Evolutionary conservation across 2,888 invertebrate species (phyloP), one percentile per base, ranked within the genome.

Genomic region (Suillia variegata): DNA sequence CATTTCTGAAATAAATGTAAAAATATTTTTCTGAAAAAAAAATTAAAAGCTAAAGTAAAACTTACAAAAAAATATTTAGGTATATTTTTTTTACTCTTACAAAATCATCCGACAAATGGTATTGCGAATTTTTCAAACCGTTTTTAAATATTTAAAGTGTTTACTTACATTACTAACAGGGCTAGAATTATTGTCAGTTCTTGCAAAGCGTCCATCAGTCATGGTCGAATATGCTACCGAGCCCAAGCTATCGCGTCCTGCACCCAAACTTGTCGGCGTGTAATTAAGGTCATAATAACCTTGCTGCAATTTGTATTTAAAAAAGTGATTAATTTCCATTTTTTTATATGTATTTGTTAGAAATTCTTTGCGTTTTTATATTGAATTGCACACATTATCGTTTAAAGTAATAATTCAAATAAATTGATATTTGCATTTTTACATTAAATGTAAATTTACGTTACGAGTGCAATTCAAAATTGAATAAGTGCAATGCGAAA

Each of bases 121-220:
- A 12, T 26, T 48, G 48, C 12, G 15, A 57, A 33, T 42, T 49
- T 26, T n/a, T n/a, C n/a, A n/a, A n/a, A n/a, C n/a, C n/a, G n/a
- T n/a, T n/a, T n/a, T n/a, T n/a, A n/a, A n/a, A 33, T 33, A 10
- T n/a, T n/a, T 42, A 5, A 2, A 1, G 31, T 12, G 8, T 45
- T 45, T 51, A 67, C 79, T 74, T 67, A 82, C 82, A 75, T 82
- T 82, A 69, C 81, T 81, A 71, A 82, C 82, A 50, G 92, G 91
- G 67, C 91, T 91, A 71, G 91, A 89, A 80, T 91, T 91, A 83
- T 90, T 91, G 81, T 91, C 91, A 69, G 89, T 87, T 76, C 89
- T 85, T 63, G 89, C 83, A 79, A 88, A 90, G 74, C 89, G 84
- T 62, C 86, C 88, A 80, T 90, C 89, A 73, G 87, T 87, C 84